Evolutionary conservation across 2,797 vertebrate genomes (phyloP), one percentile per base, ranked within the genome.

Genomic region (Sebastes oblongus): DNA sequence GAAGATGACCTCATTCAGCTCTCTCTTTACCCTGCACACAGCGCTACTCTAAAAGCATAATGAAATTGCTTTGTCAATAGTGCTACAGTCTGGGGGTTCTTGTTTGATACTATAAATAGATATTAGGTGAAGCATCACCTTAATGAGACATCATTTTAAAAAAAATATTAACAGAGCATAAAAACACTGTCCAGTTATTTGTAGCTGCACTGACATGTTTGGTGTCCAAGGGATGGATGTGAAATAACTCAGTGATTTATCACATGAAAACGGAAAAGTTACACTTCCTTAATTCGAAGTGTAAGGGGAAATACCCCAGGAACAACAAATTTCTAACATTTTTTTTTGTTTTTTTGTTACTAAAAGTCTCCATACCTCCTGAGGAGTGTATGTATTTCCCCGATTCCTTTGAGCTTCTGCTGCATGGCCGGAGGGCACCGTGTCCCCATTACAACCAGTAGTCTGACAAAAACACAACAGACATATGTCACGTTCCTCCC

Each of bases 1-100:
- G 65, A 55, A 82, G 67, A 91, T 24, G 0, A 3, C 5, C 24
- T 84, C 3, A 6, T 87, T 86, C 69, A 96, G 77, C 29, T 78
- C 54, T 4, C 4, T 4, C 74, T 68, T 89, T 29, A 92, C 3
- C 34, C 50, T 65, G 27, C 0, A 0, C 8, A 62, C 1, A 0
- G 7, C 2, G 12, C 64, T 71, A 0, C 1, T 8, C 91, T 91
- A 25, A 30, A 78, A 66, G 11, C 22, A 72, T 0, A n/a, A 68
- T 18, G 4, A 77, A 42, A 72, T 16, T 0, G 1, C 10, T 24
- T 66, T 8, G 13, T 75, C 12, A 72, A 65, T 9, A 11, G 18
- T 10, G 10, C 14, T 10, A 14, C 32, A 62, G n/a, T 27, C 1
- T 10, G 1, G 4, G 2, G 5, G 13, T 54, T 39, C 16, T 11